These are phyloP conservation scores for Bombus impatiens DNA, from an alignment of 1,140 invertebrate species.

Conservation along the genomic window DNA sequence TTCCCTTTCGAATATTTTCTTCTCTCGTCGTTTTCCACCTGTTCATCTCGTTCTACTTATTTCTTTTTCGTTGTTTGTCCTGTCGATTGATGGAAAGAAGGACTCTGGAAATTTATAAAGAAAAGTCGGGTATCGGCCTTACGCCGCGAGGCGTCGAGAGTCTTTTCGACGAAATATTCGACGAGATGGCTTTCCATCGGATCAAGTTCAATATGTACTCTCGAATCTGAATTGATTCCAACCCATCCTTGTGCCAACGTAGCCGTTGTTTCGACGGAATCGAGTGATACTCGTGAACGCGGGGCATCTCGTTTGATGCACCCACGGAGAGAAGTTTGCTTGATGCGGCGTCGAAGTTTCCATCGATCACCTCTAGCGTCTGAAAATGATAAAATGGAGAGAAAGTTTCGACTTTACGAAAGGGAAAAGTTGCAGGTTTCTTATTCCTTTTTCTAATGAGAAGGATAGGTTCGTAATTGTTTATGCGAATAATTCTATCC, in stretches of 20 bases:
- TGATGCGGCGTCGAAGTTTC: not conserved
- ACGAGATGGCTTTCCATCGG: not conserved
- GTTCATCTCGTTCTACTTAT: not conserved
- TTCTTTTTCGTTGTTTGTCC: not conserved
- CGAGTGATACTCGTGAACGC: not conserved
- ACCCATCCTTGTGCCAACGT: too few species aligned
- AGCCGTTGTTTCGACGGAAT: slow-evolving; percentile 10
- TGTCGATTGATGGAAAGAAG: not conserved
- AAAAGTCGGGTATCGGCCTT: not conserved
- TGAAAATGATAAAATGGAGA: not conserved
- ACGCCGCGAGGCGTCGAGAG: not conserved
- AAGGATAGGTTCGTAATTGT: not conserved
- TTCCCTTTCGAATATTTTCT: not conserved
- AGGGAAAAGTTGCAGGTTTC: not conserved
- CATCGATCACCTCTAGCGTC: not conserved
- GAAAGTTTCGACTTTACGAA: not conserved
- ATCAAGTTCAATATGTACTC: slow-evolving; percentile 20
- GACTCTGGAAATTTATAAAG: slow-evolving; percentile 12
- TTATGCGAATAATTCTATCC: not conserved
- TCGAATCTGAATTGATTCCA: slow-evolving; percentile 8
- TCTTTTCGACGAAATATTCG: slow-evolving; percentile 27
- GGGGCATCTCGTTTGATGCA: slow-evolving; percentile 1
- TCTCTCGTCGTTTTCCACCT: too few species aligned
- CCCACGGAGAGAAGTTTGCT: not conserved
- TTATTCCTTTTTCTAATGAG: not conserved